Percentiles rank a stretch among this genome's conserved stretches.
These are phyloP conservation scores for Zaprionus obscuricornis DNA, from an alignment of 2,888 invertebrate genomes.

Conservation along the genomic window DNA sequence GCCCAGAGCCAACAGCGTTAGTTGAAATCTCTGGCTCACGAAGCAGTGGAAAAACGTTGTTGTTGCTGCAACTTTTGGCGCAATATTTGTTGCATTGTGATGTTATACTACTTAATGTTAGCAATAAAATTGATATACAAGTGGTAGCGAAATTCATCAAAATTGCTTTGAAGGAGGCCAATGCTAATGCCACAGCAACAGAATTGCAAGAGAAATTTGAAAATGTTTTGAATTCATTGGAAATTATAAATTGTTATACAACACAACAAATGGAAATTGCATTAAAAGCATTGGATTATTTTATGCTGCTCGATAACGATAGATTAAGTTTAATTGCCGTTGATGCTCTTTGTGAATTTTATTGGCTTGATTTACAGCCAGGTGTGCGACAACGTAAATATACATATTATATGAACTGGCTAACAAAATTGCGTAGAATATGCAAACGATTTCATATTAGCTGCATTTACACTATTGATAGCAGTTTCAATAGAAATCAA, in stretches of 20 bases:
- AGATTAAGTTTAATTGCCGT: conserved; percentile 30
- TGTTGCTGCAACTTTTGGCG: conserved; percentile 36
- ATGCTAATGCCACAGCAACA: conserved; percentile 3
- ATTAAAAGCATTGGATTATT: conserved; percentile 27
- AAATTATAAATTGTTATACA: conserved; percentile 38
- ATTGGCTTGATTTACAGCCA: conserved; percentile 38
- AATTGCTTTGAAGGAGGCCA: not conserved
- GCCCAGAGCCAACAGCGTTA: conserved; percentile 18
- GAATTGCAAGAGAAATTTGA: conserved; percentile 19
- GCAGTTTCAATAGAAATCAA: conserved; percentile 23
- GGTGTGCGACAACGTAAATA: conserved; percentile 23
- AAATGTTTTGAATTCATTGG: conserved; percentile 28
- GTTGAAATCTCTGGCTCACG: conserved; percentile 43
- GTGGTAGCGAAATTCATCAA: conserved; percentile 16
- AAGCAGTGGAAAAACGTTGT: conserved; percentile 36
- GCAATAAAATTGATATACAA: conserved; percentile 39
- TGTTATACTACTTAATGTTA: conserved; percentile 37
- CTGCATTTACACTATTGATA: conserved; percentile 45
- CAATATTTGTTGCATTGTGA: conserved; percentile 15
- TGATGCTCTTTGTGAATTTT: conserved; percentile 46
- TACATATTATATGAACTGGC: conserved; percentile 34
- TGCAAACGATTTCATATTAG: conserved; percentile 31
- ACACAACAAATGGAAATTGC: conserved; percentile 22
- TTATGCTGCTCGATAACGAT: conserved; percentile 25
- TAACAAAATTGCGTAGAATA: conserved; percentile 20